Percentiles rank a stretch among this genome's conserved stretches.
phyloP scores from a whole-genome alignment of 2,888 invertebrate genomes.

The Ametastegia equiseti region DNA sequence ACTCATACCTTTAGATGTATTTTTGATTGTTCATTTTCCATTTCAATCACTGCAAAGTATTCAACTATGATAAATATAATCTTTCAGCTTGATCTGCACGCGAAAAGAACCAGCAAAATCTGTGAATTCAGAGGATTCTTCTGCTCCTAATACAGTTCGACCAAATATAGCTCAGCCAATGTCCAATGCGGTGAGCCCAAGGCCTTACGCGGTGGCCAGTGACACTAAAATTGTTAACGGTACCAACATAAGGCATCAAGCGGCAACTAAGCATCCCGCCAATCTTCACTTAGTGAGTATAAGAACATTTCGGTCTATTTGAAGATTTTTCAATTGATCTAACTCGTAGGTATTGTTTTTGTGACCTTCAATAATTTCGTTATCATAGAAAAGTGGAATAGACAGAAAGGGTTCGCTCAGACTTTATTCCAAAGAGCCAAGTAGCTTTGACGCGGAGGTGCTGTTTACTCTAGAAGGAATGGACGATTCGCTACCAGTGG shows the following conservation, averaged over 20 bases:
- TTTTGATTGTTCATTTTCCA: background rate
- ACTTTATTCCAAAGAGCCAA: conserved; percentile 59
- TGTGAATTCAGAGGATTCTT: conserved; percentile 60
- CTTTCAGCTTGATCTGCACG: conserved; percentile 62
- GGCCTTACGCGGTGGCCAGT: conserved; percentile 54
- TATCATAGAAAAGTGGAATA: conserved; percentile 62
- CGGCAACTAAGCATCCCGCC: conserved; percentile 58
- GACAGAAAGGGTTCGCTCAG: conserved; percentile 59
- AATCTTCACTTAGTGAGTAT: conserved; percentile 59
- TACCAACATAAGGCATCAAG: conserved; percentile 58
- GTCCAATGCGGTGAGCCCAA: conserved; percentile 59
- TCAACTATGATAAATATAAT: background rate
- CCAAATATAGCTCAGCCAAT: conserved; percentile 61
- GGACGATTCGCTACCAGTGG: conserved; percentile 75
- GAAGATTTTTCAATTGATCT: background rate
- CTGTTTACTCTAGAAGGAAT: conserved; percentile 89
- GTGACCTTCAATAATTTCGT: background rate
- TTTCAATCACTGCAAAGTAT: background rate
- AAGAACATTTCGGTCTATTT: background rate
- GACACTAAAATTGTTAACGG: conserved; percentile 56
- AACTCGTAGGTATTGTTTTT: background rate
- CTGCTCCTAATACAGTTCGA: conserved; percentile 63
- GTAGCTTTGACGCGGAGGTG: conserved; percentile 82
- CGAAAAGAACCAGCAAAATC: conserved; percentile 59
- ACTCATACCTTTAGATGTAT: background rate